Conservation (phyloP, 2,113 vertebrate genomes). For the Morphnarchus princeps region DNA sequence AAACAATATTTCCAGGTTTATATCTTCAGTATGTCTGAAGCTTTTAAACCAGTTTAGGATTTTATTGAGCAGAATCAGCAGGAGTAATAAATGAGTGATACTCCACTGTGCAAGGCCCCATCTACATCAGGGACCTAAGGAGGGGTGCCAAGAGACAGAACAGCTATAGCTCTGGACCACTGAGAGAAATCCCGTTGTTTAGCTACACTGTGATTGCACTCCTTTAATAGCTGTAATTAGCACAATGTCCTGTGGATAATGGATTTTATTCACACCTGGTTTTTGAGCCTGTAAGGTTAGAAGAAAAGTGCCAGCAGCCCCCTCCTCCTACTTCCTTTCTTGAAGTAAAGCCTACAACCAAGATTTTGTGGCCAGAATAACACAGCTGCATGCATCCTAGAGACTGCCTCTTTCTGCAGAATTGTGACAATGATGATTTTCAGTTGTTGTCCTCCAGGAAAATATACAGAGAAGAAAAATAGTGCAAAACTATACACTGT, state of each 20-base stretch:
- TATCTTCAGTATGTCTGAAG: background rate
- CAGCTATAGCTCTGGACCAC: background rate
- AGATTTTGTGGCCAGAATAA: background rate
- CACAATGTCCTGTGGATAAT: background rate
- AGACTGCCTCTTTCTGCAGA: background rate
- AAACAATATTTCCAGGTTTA: background rate
- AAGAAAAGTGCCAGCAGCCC: background rate
- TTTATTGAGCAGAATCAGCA: background rate
- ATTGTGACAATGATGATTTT: background rate
- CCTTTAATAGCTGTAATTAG: background rate
- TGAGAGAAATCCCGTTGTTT: background rate
- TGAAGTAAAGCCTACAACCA: background rate
- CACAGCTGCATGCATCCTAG: background rate
- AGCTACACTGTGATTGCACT: background rate
- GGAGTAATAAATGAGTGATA: background rate
- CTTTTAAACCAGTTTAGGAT: background rate
- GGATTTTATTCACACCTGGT: background rate
- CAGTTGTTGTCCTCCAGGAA: background rate
- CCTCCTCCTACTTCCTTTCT: background rate
- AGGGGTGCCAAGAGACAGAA: background rate
- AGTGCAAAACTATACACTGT: background rate
- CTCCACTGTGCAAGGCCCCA: background rate
- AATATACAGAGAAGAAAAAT: background rate
- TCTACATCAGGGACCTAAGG: background rate
- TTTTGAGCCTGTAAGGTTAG: constrained; percentile 14